These are phyloP conservation scores for Enteromius argenteus DNA, from an alignment of 2,797 vertebrate genomes.

Conservation along the genomic window DNA sequence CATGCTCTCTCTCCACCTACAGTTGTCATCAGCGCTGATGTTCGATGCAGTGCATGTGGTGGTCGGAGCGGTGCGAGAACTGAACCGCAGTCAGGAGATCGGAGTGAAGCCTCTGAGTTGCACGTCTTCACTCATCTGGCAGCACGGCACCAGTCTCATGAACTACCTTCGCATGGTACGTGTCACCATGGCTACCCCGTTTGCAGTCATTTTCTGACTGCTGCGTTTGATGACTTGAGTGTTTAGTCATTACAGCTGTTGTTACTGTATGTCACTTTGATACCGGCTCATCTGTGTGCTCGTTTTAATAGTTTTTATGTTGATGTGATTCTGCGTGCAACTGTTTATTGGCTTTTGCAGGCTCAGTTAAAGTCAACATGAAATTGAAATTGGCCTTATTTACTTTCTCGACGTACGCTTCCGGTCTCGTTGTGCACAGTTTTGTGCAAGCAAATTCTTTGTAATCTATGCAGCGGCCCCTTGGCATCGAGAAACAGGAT, in stretches of 20 bases:
- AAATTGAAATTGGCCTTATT: not conserved
- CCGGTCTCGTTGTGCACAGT: not conserved
- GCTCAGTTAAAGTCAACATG: slow-evolving; percentile 11
- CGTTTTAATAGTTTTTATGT: slow-evolving; percentile 6
- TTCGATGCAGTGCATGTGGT: slow-evolving; percentile 95
- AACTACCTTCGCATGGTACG: slow-evolving; percentile 91
- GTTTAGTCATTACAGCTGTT: not conserved
- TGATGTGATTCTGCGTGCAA: not conserved
- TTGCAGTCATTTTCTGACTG: slow-evolving; percentile 43
- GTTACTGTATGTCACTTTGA: not conserved
- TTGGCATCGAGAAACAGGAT: not conserved
- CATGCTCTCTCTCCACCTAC: not conserved
- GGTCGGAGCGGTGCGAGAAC: slow-evolving; percentile 89
- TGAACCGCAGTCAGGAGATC: slow-evolving; percentile 95
- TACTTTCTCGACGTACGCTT: not conserved
- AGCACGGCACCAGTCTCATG: slow-evolving; percentile 91
- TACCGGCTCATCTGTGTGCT: not conserved
- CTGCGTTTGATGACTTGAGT: slow-evolving; percentile 18
- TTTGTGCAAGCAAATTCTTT: not conserved
- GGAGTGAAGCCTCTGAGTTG: slow-evolving; percentile 92
- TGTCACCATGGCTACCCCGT: slow-evolving; percentile 39
- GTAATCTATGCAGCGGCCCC: not conserved
- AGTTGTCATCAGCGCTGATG: slow-evolving; percentile 93
- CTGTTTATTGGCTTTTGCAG: slow-evolving; percentile 6
- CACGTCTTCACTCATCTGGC: slow-evolving; percentile 86